These are phyloP conservation scores for Poecile montanus DNA, from an alignment of 2,797 vertebrate species.

Conservation along the genomic window DNA sequence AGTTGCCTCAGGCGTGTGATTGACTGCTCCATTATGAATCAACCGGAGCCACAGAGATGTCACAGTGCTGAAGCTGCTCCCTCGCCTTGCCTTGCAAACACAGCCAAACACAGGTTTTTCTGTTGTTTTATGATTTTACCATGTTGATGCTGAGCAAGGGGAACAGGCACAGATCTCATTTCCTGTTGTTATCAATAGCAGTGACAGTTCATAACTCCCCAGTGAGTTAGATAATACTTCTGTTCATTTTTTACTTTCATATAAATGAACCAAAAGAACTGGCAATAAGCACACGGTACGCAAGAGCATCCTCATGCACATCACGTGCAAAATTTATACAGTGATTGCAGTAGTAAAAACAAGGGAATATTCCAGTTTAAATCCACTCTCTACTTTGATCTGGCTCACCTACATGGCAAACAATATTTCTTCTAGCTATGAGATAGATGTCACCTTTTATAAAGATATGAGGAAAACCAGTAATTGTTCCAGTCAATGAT, in stretches of 20 bases:
- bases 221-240: constrained; percentile 25
- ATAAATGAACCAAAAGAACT: neutral
- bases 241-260: constrained; percentile 16
- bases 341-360: neutral
- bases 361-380: neutral
- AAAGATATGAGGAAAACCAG: neutral
- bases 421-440: neutral
- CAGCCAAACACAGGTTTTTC: neutral
- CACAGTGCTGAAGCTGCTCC: neutral
- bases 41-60: neutral
- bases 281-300: neutral
- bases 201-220: constrained; percentile 50
- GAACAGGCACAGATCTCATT: constrained; percentile 26
- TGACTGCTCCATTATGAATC: neutral
- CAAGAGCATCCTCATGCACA: neutral
- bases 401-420: neutral
- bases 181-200: constrained; percentile 64
- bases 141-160: constrained; percentile 17
- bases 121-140: constrained; percentile 4
- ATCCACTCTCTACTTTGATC: neutral
- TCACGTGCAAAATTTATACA: neutral
- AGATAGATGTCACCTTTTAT: constrained; percentile 2
- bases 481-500: constrained; percentile 23
- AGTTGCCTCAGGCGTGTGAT: neutral
- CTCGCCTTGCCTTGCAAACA: neutral